Conservation (phyloP, 2,888 invertebrate species). For the Oligia strigilis region DNA sequence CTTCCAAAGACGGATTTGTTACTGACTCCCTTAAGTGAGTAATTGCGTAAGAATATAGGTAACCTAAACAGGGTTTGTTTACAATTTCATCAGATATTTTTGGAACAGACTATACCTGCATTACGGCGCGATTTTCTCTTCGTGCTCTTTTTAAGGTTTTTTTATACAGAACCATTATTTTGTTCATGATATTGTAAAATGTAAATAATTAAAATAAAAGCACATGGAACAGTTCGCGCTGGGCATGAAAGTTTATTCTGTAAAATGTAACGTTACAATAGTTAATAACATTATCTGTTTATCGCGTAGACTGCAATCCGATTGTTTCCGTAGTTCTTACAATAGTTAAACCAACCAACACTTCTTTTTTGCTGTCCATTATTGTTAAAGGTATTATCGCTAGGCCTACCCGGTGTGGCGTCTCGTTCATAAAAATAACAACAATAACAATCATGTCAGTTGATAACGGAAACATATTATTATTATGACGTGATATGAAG, state of each 20-base stretch:
- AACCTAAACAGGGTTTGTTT: not conserved
- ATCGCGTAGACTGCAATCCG: not conserved
- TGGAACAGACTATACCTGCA: not conserved
- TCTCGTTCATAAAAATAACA: not conserved
- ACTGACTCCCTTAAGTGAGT: not conserved
- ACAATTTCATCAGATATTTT: not conserved
- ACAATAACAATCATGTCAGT: not conserved
- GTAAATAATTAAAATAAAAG: not conserved
- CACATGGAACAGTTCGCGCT: not conserved
- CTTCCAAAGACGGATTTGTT: not conserved
- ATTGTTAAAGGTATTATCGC: constrained; percentile 1
- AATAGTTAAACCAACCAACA: not conserved
- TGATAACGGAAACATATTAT: constrained; percentile 1
- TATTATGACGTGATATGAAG: not conserved
- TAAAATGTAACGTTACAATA: not conserved
- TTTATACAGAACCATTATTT: not conserved
- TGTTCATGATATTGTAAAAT: not conserved
- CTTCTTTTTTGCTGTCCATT: not conserved
- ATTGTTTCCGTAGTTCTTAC: constrained; percentile 14
- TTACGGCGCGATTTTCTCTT: not conserved
- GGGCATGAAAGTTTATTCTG: not conserved
- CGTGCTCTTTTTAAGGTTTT: too few species aligned
- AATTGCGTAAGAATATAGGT: not conserved
- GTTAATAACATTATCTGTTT: not conserved
- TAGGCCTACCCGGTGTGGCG: not conserved